phyloP scores from a whole-genome alignment of 2,888 invertebrate species.

The Hyposoter dolosus region DNA sequence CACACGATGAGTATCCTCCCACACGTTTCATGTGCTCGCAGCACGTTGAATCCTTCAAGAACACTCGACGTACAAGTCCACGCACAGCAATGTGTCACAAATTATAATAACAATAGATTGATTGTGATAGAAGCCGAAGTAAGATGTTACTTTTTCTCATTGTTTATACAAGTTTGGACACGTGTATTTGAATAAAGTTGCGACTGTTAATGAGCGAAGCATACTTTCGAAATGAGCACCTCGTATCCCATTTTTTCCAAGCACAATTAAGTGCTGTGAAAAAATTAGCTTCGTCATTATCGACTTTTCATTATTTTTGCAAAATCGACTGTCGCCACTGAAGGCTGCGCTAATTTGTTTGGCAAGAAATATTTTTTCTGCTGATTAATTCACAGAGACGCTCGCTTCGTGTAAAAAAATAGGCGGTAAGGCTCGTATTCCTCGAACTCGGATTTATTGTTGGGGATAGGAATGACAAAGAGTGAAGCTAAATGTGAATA shows the following conservation, averaged over 20 bases:
- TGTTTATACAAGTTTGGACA: constrained; percentile 12
- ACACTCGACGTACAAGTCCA: constrained; percentile 51
- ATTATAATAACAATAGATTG: constrained; percentile 28
- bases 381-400: neutral
- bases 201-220: neutral
- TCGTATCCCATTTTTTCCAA: neutral
- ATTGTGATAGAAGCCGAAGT: constrained; percentile 27
- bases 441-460: constrained; percentile 45
- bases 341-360: neutral
- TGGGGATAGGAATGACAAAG: neutral
- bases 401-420: constrained; percentile 30
- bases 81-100: constrained; percentile 47
- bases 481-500: constrained; percentile 40
- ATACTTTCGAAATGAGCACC: neutral
- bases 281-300: neutral
- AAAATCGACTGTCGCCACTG: neutral
- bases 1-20: constrained; percentile 63
- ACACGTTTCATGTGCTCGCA: constrained; percentile 40
- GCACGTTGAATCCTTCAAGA: constrained; percentile 28
- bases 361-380: neutral
- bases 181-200: neutral
- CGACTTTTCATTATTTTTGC: neutral
- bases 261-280: too few species aligned
- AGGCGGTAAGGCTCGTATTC: constrained; percentile 21
- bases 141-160: constrained; percentile 9